A percentile compares a stretch with the other conserved stretches of the same genome.
Conservation (phyloP, 2,113 vertebrate species). For the Calyptommatus sinebrachiatus region DNA sequence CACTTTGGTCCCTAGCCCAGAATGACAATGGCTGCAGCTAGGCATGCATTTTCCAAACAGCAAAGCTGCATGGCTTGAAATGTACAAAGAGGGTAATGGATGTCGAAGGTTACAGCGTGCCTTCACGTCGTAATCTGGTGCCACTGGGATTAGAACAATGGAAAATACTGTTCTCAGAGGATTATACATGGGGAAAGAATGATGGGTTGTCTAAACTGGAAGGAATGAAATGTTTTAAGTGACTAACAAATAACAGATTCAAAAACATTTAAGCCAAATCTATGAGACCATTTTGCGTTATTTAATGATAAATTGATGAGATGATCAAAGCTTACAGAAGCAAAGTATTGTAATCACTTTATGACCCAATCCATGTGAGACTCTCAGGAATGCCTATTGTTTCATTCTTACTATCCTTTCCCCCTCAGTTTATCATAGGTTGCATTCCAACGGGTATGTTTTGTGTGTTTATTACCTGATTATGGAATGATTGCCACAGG, state of each 20-base stretch:
- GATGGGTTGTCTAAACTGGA: background rate
- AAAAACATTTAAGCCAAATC: background rate
- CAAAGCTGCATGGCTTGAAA: background rate
- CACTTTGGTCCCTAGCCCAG: no score
- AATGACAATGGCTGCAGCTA: background rate
- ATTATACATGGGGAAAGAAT: background rate
- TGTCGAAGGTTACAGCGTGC: background rate
- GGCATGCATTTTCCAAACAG: background rate
- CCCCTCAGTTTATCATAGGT: no score
- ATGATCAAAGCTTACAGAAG: background rate
- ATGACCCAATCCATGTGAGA: background rate
- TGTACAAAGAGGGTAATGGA: background rate
- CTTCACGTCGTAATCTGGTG: background rate
- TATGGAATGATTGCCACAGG: no score
- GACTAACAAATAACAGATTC: background rate
- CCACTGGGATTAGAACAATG: constrained; percentile 12
- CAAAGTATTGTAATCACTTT: background rate
- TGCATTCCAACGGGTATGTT: no score
- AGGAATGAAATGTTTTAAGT: background rate
- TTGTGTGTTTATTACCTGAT: no score
- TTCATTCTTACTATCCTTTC: no score
- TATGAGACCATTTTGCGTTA: background rate
- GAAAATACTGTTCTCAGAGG: background rate
- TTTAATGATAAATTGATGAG: background rate
- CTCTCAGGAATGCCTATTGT: no score